Conservation (phyloP, 2,888 invertebrate genomes). For the Leptinotarsa juncta region DNA sequence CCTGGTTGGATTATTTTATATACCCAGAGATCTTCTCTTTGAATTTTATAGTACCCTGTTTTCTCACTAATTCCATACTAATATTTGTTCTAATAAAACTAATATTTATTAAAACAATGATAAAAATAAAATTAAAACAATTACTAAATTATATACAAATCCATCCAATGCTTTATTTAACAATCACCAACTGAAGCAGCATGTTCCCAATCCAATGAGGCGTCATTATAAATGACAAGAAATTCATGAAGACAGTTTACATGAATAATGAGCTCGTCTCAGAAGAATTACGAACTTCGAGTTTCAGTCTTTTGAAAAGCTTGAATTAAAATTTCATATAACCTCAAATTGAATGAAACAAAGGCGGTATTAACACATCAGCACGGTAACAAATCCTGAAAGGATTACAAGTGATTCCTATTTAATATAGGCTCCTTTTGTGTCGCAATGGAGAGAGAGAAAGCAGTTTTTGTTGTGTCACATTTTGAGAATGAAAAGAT, state of each 20-base stretch:
- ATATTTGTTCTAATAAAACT: too few species aligned
- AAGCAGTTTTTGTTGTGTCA: slow-evolving; percentile 17
- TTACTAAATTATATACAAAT: too few species aligned
- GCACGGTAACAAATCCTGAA: slow-evolving; percentile 33
- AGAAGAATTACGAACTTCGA: slow-evolving; percentile 4
- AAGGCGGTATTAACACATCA: slow-evolving; percentile 40
- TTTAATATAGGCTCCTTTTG: slow-evolving; percentile 37
- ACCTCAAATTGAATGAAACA: slow-evolving; percentile 35
- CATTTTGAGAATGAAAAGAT: slow-evolving; percentile 15
- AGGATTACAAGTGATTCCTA: slow-evolving; percentile 33
- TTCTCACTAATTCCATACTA: too few species aligned
- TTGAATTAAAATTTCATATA: slow-evolving; percentile 30
- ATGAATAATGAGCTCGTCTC: slow-evolving; percentile 1
- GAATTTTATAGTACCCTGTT: too few species aligned
- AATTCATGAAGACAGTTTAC: not conserved
- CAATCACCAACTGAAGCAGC: not conserved
- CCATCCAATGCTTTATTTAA: not conserved
- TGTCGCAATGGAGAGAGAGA: slow-evolving; percentile 11
- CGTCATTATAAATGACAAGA: not conserved
- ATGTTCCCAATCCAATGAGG: not conserved
- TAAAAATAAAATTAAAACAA: too few species aligned
- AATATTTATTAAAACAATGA: too few species aligned
- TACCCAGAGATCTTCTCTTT: too few species aligned
- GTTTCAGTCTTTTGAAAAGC: not conserved
- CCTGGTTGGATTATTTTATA: too few species aligned